Evolutionary conservation across 2,113 vertebrate genomes (phyloP), one percentile per base, ranked within the genome.

Genomic region (Probosciger aterrimus): DNA sequence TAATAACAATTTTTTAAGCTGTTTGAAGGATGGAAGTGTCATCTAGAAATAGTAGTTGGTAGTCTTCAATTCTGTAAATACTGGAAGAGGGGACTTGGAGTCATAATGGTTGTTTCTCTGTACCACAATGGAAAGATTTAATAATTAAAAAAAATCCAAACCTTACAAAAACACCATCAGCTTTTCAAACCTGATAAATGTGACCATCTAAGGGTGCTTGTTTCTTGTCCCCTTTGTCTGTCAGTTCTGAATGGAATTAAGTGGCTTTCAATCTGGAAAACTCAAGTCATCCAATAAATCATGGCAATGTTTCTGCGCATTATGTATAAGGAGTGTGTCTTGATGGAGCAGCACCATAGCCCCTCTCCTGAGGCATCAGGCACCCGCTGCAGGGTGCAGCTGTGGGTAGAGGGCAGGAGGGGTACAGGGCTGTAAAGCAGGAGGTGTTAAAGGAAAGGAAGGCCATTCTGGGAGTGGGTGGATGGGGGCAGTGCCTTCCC

Each of bases 11-110:
- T 96, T 93, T 93, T 94, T 86, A 91, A 90, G 33, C 11, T 93
- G 5, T 94, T 95, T 88, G 75, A 96, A 96, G 41, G 88, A 86
- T 91, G 10, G 37, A 93, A 55, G 90, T 63, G 9, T 77, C 90
- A 82, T 82, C 47, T 95, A 55, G 33, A 96, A 89, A 84, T 35
- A 90, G 30, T 8, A 82, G 87, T 94, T 81, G 87, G 73, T 86
- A 86, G 41, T 65, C 41, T 93, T 97, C 89, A 69, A 37, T 81
- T 86, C 79, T 50, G 37, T 69, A 92, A 92, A 92, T 82, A 87
- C 33, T 46, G 39, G 57, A 46, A 93, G 33, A 95, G 27, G 37
- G 9, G 19, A 82, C 70, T 67, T 77, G 28, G 4, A 77, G 13
- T 73, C 50, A 57, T 52, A 74, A 57, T 24, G 27, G 77, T 62